A percentile compares a stretch with the other conserved stretches of the same genome.
phyloP scores from a whole-genome alignment of 2,113 vertebrate genomes.

The Calidris pygmaea region DNA sequence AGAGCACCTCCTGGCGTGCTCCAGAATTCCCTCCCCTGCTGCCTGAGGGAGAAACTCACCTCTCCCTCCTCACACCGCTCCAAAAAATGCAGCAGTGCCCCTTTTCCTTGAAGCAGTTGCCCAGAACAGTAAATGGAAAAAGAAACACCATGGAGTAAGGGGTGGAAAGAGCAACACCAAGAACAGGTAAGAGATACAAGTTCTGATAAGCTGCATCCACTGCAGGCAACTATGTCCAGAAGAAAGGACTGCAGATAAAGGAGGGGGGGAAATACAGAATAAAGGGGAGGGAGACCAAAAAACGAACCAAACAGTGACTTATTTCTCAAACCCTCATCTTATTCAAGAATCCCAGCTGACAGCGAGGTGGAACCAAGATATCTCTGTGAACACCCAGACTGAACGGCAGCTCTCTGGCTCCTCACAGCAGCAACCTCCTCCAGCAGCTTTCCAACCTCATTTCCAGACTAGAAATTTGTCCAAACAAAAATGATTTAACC shows the following conservation, averaged over 20 bases:
- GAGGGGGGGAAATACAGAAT: too few species aligned
- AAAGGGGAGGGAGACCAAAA: not conserved
- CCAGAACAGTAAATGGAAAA: not conserved
- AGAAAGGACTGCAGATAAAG: not conserved
- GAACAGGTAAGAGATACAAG: not conserved
- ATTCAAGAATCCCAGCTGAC: not conserved
- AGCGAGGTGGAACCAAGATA: accelerated
- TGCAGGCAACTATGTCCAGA: not conserved
- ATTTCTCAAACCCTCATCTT: not conserved
- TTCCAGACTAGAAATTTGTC: not conserved
- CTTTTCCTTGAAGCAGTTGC: not conserved
- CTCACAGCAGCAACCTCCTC: not conserved
- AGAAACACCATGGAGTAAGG: not conserved
- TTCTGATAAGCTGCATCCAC: not conserved
- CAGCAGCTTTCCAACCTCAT: not conserved
- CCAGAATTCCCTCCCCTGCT: not conserved
- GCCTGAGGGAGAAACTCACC: not conserved
- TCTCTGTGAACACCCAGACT: not conserved
- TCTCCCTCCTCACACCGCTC: not conserved
- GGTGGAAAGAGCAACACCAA: not conserved
- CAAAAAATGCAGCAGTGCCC: not conserved
- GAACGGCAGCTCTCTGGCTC: not conserved
- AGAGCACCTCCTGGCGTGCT: accelerated
- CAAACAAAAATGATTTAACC: not conserved
- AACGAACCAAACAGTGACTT: not conserved